phyloP scores from a whole-genome alignment of 2,113 vertebrate genomes.

The Calyptommatus sinebrachiatus region DNA sequence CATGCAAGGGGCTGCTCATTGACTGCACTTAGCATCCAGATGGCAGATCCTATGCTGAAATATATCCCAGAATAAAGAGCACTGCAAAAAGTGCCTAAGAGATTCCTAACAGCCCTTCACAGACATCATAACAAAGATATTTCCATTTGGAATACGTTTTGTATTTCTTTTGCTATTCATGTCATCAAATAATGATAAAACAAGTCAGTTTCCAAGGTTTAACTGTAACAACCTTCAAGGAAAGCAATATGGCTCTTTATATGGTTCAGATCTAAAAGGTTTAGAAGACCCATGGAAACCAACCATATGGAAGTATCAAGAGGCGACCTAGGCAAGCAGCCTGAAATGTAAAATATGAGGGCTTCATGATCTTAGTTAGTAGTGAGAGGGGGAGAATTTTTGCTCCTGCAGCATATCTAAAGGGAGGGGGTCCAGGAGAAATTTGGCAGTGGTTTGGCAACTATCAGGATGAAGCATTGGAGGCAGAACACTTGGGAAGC shows the following conservation, averaged over 20 bases:
- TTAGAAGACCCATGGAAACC: neutral
- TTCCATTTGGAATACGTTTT: slow-evolving; percentile 59
- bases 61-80: too few species aligned
- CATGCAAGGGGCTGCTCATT: too few species aligned
- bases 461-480: slow-evolving; percentile 5
- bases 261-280: neutral
- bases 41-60: too few species aligned
- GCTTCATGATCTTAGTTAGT: neutral
- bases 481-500: neutral
- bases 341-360: neutral
- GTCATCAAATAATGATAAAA: slow-evolving; percentile 28
- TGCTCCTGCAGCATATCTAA: slow-evolving; percentile 41
- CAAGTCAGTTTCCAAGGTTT: neutral
- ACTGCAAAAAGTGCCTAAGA: neutral
- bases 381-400: neutral
- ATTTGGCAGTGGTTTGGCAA: slow-evolving; percentile 33
- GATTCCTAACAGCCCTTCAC: neutral
- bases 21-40: too few species aligned
- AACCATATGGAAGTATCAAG: neutral
- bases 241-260: neutral
- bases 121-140: slow-evolving; percentile 9
- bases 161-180: slow-evolving; percentile 35
- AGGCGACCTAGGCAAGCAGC: neutral
- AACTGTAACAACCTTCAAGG: neutral
- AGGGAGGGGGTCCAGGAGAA: neutral